phyloP scores from a whole-genome alignment of 2,888 invertebrate species.

The Nysson spinosus region DNA sequence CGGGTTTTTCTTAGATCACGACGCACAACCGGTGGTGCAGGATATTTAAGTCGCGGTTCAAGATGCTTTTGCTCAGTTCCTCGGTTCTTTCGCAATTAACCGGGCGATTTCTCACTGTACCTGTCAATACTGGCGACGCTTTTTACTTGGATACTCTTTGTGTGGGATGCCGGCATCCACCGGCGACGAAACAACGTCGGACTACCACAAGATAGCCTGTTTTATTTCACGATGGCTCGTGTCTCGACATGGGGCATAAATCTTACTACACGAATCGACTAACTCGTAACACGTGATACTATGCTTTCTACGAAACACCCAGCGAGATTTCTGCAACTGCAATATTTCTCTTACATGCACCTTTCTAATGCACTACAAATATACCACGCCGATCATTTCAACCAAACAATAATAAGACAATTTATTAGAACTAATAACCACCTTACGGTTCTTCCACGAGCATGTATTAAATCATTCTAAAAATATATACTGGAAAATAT shows the following conservation, averaged over 20 bases:
- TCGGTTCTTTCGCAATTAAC: conserved; percentile 61
- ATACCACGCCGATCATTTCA: too few species aligned
- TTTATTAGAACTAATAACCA: too few species aligned
- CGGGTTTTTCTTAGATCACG: conserved; percentile 36
- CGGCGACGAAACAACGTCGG: conserved; percentile 4
- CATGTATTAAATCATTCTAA: background rate
- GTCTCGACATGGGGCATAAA: conserved; percentile 20
- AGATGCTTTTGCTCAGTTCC: conserved; percentile 29
- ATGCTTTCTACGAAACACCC: background rate
- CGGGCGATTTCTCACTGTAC: conserved; percentile 61
- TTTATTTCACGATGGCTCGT: conserved; percentile 16
- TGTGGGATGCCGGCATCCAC: conserved; percentile 15
- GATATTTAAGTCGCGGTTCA: conserved; percentile 43
- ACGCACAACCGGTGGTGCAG: conserved; percentile 36
- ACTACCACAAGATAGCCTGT: conserved; percentile 7
- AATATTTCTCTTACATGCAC: too few species aligned
- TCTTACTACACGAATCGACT: conserved; percentile 19
- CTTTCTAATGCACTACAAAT: too few species aligned
- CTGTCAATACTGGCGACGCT: conserved; percentile 58
- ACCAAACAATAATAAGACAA: too few species aligned
- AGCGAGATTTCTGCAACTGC: background rate
- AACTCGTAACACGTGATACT: conserved; percentile 19
- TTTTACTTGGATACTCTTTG: conserved; percentile 42
- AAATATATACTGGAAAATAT: background rate
- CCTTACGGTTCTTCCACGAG: background rate